Evolutionary conservation across 2,888 invertebrate species (phyloP).

Genomic region (Hermaeophaga mercurialis): DNA sequence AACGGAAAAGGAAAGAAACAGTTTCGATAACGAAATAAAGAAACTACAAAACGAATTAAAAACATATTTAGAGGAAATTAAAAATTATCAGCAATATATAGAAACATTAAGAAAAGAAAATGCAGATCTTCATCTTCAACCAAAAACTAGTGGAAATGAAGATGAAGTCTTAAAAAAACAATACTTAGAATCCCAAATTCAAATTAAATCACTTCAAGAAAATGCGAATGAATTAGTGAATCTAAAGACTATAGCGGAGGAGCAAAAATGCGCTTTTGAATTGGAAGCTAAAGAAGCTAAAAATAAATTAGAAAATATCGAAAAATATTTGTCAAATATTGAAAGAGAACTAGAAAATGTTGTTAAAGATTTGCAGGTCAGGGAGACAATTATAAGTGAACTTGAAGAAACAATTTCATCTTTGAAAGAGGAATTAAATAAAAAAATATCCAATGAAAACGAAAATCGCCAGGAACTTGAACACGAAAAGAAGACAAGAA

Average conservation of each 20-base stretch:
- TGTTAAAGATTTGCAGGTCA: slow-evolving; percentile 14
- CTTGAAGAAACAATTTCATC: slow-evolving; percentile 10
- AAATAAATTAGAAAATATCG: slow-evolving; percentile 25
- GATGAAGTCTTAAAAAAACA: slow-evolving; percentile 33
- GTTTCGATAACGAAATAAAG: slow-evolving; percentile 36
- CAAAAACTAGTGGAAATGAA: slow-evolving; percentile 13
- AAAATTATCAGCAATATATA: slow-evolving; percentile 30
- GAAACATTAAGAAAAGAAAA: slow-evolving; percentile 33
- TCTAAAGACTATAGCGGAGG: slow-evolving; percentile 40
- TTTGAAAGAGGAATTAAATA: slow-evolving; percentile 24
- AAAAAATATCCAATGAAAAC: slow-evolving; percentile 35
- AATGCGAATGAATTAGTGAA: slow-evolving; percentile 39
- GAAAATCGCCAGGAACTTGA: slow-evolving; percentile 18
- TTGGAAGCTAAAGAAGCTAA: slow-evolving; percentile 34
- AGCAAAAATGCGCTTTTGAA: slow-evolving; percentile 41
- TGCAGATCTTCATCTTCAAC: slow-evolving; percentile 22
- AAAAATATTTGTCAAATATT: slow-evolving; percentile 20
- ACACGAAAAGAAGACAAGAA: slow-evolving; percentile 29
- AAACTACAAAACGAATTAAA: slow-evolving; percentile 37
- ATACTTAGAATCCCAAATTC: slow-evolving; percentile 31
- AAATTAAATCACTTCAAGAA: slow-evolving; percentile 36
- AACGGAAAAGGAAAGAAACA: slow-evolving; percentile 36
- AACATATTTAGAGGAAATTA: slow-evolving; percentile 30
- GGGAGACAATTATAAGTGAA: slow-evolving; percentile 16
- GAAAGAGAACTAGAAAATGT: slow-evolving; percentile 22